Base-by-base conservation (phyloP, 2,797 vertebrate genomes). In the Lutjanus argentimaculatus region DNA sequence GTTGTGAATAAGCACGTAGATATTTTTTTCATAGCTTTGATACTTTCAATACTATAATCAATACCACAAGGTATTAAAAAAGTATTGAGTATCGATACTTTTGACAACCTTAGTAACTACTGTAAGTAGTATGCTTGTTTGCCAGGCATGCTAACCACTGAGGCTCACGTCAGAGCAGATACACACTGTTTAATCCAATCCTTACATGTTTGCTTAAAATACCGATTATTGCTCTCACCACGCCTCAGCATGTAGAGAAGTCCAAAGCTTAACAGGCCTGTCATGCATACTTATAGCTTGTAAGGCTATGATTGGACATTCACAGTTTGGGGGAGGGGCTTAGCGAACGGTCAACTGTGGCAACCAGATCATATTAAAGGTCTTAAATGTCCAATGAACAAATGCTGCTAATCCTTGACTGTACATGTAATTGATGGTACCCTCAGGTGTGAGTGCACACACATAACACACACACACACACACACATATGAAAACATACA, bases 401-500 rank as follows among this genome's bases (percentile, higher is more conserved):
- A 70, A 79, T 64, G n/a, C 55, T 7, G 45, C 30, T 86, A 90
- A 89, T 88, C 78, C 75, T 68, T 66, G 59, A 82, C 66, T 8
- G 12, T 21, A 79, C 40, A 42, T 84, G 72, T 81, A 83, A 87
- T 52, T 85, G 59, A 56, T 61, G 19, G 43, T 55, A 70, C 22
- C 10, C 62, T 51, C 12, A 40, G 19, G 19, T 14, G n/a, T 42
- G n/a, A 19, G 30, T 42, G n/a, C n/a, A n/a, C n/a, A 52, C 53
- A 22, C 19, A 22, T 21, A 55, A 45, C 7, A 45, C 43, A 45
- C 10, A 45, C 7, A 45, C n/a, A 21, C 52, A 53, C 52, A 53
- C 7, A 43, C 42, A 7, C 42, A 43, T 16, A 59, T 3, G 7
- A n/a, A 69, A 1, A 57, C 40, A 73, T 66, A 69, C 51, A 70